Percentiles rank a stretch among this genome's conserved stretches.
These are phyloP conservation scores for Papilio elwesi DNA, from an alignment of 2,888 invertebrate genomes.

Conservation along the genomic window DNA sequence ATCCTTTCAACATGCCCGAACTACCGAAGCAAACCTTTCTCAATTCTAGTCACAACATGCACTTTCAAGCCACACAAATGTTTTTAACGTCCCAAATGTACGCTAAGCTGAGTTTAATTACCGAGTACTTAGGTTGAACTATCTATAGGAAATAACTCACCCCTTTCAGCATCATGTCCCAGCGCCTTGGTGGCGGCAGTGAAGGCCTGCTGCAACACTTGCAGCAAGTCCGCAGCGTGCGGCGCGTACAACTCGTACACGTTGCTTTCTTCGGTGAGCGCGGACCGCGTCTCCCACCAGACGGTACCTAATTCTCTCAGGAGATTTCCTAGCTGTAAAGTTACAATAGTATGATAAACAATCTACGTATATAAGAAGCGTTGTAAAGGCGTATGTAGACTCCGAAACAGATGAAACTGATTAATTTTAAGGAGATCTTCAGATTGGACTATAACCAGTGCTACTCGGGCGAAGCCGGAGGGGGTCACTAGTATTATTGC, in stretches of 20 bases:
- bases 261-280: constrained; percentile 15
- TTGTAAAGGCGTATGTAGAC: neutral
- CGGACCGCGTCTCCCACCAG: constrained; percentile 64
- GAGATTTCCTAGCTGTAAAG: constrained; percentile 60
- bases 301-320: constrained; percentile 62
- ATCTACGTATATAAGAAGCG: neutral
- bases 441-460: no score
- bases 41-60: no score
- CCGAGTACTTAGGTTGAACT: no score
- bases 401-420: neutral
- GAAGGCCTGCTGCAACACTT: constrained; percentile 56
- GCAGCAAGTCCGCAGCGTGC: constrained; percentile 53
- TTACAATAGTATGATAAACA: neutral
- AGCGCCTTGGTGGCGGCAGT: constrained; percentile 54
- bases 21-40: no score
- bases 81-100: no score
- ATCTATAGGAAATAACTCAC: constrained; percentile 46
- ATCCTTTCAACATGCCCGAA: no score
- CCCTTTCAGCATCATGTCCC: constrained; percentile 65
- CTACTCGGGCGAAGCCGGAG: no score
- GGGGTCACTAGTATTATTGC: no score
- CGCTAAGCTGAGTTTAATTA: no score
- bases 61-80: no score
- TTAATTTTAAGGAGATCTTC: no score
- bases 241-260: constrained; percentile 52